A percentile compares a stretch with the other conserved stretches of the same genome.
These are phyloP conservation scores for Polypterus senegalus DNA, from an alignment of 2,113 vertebrate species.

Conservation along the genomic window DNA sequence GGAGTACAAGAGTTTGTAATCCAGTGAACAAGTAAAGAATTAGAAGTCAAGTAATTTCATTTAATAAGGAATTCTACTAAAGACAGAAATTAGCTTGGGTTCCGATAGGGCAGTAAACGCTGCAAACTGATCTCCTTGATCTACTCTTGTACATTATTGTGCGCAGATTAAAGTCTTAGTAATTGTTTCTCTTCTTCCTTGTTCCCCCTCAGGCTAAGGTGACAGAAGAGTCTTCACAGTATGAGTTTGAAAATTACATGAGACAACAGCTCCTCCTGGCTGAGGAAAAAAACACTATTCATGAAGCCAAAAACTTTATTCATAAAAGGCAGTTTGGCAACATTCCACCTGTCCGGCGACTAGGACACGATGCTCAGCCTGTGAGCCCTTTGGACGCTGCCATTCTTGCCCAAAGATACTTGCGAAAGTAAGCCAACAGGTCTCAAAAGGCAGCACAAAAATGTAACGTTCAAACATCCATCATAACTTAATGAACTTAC, in stretches of 20 bases:
- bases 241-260: conserved; percentile 98
- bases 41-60: too few species aligned
- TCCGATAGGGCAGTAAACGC: too few species aligned
- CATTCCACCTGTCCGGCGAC: conserved; percentile 77
- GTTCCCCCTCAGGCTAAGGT: conserved; percentile 65
- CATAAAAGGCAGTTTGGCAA: conserved; percentile 81
- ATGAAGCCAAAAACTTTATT: conserved; percentile 83
- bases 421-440: conserved; percentile 64
- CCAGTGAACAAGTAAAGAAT: too few species aligned
- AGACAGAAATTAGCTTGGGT: background rate
- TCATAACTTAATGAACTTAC: conserved; percentile 27
- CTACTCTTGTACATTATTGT: too few species aligned
- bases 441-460: conserved; percentile 13
- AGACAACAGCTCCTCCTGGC: conserved; percentile 92
- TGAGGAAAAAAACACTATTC: conserved; percentile 90
- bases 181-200: background rate
- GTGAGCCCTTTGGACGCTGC: conserved; percentile 89
- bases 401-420: conserved; percentile 87
- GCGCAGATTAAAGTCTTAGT: too few species aligned
- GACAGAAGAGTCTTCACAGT: conserved; percentile 90
- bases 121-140: too few species aligned
- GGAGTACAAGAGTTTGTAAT: too few species aligned
- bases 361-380: conserved; percentile 88
- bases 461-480: conserved; percentile 7
- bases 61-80: too few species aligned